A percentile compares a stretch with the other conserved stretches of the same genome.
Evolutionary conservation across 2,888 invertebrate species (phyloP).

Genomic region (Malthinus seriepunctatus): DNA sequence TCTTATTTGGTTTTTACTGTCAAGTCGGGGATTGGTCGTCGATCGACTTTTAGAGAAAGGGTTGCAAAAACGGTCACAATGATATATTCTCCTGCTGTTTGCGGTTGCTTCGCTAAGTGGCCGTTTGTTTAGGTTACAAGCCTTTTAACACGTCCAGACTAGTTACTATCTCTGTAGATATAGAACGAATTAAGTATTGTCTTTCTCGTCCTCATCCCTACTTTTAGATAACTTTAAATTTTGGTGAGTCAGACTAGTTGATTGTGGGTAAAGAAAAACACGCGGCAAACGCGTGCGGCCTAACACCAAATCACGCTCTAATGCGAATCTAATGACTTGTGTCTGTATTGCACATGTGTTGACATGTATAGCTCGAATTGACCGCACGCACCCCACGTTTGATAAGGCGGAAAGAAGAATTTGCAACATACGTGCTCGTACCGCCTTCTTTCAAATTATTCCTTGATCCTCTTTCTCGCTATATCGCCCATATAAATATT

Average conservation of each 20-base stretch:
- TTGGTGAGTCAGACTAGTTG: slow-evolving; percentile 19
- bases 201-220: slow-evolving; percentile 5
- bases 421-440: slow-evolving; percentile 20
- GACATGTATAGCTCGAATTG: slow-evolving; percentile 34
- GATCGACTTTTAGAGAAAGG: slow-evolving; percentile 27
- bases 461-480: slow-evolving; percentile 15
- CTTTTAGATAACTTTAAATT: slow-evolving; percentile 30
- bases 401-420: slow-evolving; percentile 31
- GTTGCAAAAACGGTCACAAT: slow-evolving; percentile 26
- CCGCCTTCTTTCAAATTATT: slow-evolving; percentile 18
- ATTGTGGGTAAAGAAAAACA: slow-evolving; percentile 18
- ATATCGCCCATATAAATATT: slow-evolving; percentile 20
- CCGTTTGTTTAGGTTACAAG: slow-evolving; percentile 52
- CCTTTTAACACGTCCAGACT: slow-evolving; percentile 54
- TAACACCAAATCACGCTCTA: slow-evolving; percentile 33
- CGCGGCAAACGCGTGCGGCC: slow-evolving; percentile 34
- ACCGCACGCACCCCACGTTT: slow-evolving; percentile 30
- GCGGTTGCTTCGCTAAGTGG: slow-evolving; percentile 53
- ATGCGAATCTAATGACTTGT: slow-evolving; percentile 38
- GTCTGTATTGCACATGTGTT: slow-evolving; percentile 36
- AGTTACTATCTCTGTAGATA: slow-evolving; percentile 49
- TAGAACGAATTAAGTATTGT: slow-evolving; percentile 30
- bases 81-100: slow-evolving; percentile 48
- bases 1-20: slow-evolving; percentile 45
- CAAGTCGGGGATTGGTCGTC: slow-evolving; percentile 36